Conservation (phyloP, 2,888 invertebrate genomes). For the Xylophagus ater region DNA sequence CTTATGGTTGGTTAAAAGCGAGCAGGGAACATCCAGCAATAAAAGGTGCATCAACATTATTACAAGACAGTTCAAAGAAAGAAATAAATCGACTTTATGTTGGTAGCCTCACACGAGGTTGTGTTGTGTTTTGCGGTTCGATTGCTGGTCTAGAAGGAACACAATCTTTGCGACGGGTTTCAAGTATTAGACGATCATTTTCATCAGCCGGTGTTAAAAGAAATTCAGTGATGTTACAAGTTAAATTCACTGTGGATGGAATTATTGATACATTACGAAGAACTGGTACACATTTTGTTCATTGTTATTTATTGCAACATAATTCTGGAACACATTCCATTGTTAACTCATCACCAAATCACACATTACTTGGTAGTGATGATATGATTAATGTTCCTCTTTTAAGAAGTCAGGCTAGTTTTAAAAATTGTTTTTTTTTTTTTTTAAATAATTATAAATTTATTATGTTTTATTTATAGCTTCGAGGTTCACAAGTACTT, state of each 20-base stretch:
- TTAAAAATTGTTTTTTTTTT: conserved; percentile 7
- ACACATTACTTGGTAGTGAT: conserved; percentile 31
- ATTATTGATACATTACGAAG: conserved; percentile 81
- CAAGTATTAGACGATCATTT: conserved; percentile 82
- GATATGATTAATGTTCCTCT: conserved; percentile 70
- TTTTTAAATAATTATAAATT: no score
- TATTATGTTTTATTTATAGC: no score
- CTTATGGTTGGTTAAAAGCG: conserved; percentile 79
- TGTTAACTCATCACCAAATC: conserved; percentile 32
- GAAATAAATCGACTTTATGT: conserved; percentile 38
- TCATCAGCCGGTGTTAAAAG: conserved; percentile 67
- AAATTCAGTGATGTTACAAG: conserved; percentile 77
- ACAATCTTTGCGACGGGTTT: conserved; percentile 61
- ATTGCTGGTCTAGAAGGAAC: conserved; percentile 38
- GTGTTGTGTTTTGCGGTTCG: conserved; percentile 38
- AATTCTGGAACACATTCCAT: conserved; percentile 49
- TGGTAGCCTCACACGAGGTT: conserved; percentile 34
- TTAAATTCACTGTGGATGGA: conserved; percentile 70
- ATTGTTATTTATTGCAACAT: conserved; percentile 72
- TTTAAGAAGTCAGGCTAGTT: conserved; percentile 66
- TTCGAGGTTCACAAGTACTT: conserved; percentile 81
- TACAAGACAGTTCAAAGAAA: conserved; percentile 72
- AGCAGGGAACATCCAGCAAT: conserved; percentile 78
- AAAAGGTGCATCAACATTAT: conserved; percentile 63
- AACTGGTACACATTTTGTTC: conserved; percentile 79